phyloP scores from a whole-genome alignment of 1,140 invertebrate genomes.

The Ridgeia piscesae region DNA sequence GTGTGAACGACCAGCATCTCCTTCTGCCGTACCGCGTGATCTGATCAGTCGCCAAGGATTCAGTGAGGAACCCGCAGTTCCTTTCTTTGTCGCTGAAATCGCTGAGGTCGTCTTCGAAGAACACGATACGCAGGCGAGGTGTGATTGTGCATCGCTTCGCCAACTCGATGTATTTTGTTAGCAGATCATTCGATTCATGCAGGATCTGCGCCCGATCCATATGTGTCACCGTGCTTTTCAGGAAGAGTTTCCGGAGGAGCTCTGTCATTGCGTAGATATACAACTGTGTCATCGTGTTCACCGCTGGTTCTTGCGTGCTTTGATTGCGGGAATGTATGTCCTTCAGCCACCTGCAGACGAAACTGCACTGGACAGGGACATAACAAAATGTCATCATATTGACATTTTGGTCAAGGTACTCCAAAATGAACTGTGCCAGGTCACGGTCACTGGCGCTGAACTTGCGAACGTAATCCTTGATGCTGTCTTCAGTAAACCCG shows the following conservation, averaged over 20 bases:
- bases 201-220: neutral
- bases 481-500: neutral
- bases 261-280: neutral
- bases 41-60: neutral
- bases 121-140: neutral
- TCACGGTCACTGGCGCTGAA: neutral
- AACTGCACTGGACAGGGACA: neutral
- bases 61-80: neutral
- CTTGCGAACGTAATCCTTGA: neutral
- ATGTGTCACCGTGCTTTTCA: neutral
- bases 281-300: neutral
- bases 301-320: neutral
- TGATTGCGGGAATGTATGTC: neutral
- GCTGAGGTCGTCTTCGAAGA: neutral
- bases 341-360: neutral
- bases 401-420: neutral
- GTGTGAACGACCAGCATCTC: neutral
- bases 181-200: neutral
- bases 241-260: neutral
- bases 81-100: neutral
- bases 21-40: neutral
- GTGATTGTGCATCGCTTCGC: neutral
- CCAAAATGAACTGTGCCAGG: neutral
- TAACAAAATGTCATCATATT: neutral
- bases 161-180: neutral